Conservation (phyloP, 2,113 vertebrate genomes). For the Antechinus flavipes region DNA sequence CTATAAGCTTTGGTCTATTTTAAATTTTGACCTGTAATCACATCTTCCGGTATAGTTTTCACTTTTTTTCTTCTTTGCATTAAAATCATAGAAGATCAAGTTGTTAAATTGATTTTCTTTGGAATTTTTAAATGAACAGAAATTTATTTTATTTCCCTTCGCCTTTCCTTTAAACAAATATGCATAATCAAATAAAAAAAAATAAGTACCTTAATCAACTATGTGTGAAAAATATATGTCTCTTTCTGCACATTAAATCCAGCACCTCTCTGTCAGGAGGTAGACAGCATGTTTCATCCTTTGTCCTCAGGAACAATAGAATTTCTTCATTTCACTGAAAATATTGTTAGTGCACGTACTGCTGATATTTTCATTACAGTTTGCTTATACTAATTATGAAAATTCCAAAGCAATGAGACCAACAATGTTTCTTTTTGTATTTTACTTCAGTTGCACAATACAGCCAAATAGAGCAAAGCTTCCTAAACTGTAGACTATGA, state of each 20-base stretch:
- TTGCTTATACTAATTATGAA: neutral
- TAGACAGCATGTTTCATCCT: neutral
- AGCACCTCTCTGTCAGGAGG: neutral
- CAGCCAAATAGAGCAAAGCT: no score
- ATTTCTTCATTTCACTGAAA: neutral
- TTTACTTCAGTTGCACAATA: neutral
- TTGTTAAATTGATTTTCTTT: neutral
- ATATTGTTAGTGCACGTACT: neutral
- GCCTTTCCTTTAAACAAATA: no score
- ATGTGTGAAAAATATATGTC: neutral
- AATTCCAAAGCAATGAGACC: neutral
- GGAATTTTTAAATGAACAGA: neutral
- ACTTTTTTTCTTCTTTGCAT: neutral
- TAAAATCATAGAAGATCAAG: neutral
- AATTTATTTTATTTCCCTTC: neutral
- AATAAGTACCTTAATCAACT: neutral
- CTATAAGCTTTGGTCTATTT: neutral
- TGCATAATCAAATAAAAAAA: no score
- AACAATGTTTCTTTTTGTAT: neutral
- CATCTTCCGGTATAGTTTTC: neutral
- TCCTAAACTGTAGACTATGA: no score
- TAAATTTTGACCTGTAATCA: neutral
- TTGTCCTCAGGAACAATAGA: neutral
- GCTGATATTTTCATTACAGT: neutral
- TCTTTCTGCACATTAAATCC: neutral